Conservation (phyloP, 1,140 invertebrate species). For the Drosophila pandora region DNA sequence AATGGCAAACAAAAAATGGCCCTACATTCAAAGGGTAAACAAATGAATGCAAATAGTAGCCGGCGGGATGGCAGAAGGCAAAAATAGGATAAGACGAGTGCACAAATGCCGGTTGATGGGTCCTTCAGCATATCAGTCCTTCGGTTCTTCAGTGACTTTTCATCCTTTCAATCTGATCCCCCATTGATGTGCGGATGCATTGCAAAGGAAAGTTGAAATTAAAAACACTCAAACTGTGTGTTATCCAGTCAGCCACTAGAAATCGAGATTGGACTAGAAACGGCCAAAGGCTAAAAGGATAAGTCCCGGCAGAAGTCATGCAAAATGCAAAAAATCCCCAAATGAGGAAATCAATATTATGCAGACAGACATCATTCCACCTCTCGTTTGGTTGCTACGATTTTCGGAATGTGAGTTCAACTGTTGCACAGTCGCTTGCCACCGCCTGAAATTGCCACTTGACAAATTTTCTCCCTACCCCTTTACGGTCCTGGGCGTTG, state of each 20-base stretch:
- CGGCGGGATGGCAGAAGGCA: background rate
- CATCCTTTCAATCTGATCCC: conserved; percentile 52
- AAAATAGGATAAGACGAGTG: conserved; percentile 21
- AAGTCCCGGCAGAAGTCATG: conserved; percentile 26
- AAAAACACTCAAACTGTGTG: conserved; percentile 74
- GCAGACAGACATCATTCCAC: conserved; percentile 40
- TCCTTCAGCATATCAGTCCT: background rate
- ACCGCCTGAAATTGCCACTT: conserved; percentile 41
- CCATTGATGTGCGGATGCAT: conserved; percentile 56
- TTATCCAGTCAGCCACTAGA: conserved; percentile 64
- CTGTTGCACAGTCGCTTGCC: conserved; percentile 44
- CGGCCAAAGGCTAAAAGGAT: conserved; percentile 29
- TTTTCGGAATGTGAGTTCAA: conserved; percentile 41
- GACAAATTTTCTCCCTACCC: conserved; percentile 22
- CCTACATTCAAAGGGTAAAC: conserved; percentile 37
- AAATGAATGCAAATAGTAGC: conserved; percentile 37
- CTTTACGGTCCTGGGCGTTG: background rate
- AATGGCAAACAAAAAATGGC: conserved; percentile 33
- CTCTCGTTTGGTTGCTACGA: background rate
- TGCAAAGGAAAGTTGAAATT: conserved; percentile 68
- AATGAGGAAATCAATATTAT: conserved; percentile 68
- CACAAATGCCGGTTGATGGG: conserved; percentile 36
- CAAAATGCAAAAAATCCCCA: conserved; percentile 5
- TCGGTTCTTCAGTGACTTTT: conserved; percentile 54
- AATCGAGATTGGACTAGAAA: conserved; percentile 35